phyloP scores from a whole-genome alignment of 2,113 vertebrate species.

The Dicrurus megarhynchus region DNA sequence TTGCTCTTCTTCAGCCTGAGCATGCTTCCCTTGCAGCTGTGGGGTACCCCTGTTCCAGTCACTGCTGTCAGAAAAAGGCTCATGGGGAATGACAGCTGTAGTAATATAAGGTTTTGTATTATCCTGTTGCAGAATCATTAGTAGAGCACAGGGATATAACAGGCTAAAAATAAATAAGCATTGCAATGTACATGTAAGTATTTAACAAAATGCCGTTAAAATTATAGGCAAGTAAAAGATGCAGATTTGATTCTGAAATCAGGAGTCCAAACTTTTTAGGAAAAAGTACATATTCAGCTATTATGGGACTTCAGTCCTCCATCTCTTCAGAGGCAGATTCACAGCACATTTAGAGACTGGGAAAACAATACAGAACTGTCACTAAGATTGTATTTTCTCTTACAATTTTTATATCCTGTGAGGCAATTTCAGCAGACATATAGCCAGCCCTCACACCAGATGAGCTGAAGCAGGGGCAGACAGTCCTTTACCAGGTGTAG shows the following conservation, averaged over 20 bases:
- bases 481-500: background rate
- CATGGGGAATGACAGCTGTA: background rate
- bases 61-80: background rate
- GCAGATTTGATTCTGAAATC: background rate
- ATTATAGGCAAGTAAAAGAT: background rate
- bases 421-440: background rate
- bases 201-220: background rate
- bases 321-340: background rate
- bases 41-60: background rate
- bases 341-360: background rate
- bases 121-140: background rate
- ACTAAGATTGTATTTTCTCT: background rate
- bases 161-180: background rate
- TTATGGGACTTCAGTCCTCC: background rate
- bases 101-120: background rate
- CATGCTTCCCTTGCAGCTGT: accelerated
- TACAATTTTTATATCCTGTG: background rate
- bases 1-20: background rate
- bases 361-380: no score
- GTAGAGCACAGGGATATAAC: background rate
- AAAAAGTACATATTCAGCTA: background rate
- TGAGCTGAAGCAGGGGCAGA: background rate
- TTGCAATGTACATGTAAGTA: background rate
- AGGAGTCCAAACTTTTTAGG: background rate
- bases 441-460: accelerated